Evolutionary conservation across 2,797 vertebrate genomes (phyloP).

Genomic region (Decapterus maruadsi): DNA sequence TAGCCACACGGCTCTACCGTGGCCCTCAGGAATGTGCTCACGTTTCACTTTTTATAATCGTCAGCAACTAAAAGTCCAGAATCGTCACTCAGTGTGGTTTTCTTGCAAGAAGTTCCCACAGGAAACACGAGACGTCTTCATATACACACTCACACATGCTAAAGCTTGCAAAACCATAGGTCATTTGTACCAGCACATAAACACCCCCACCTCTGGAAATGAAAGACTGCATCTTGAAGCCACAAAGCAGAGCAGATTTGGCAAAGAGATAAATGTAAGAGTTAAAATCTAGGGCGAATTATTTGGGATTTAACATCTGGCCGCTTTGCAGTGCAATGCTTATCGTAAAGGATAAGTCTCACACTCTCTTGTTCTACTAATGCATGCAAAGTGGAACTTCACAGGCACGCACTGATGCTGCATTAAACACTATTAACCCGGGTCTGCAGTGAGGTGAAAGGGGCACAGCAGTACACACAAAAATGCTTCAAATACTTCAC

Average conservation of each 20-base stretch:
- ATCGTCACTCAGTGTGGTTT: constrained; percentile 56
- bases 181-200: constrained; percentile 72
- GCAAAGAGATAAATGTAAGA: constrained; percentile 69
- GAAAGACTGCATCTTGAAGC: constrained; percentile 66
- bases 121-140: constrained; percentile 72
- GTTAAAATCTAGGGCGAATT: constrained; percentile 77
- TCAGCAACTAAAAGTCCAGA: constrained; percentile 72
- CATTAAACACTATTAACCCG: constrained; percentile 60
- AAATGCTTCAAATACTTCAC: background rate
- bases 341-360: constrained; percentile 59
- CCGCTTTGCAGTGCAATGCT: constrained; percentile 50
- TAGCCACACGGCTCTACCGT: constrained; percentile 59
- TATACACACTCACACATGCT: constrained; percentile 45
- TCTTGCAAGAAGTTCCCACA: constrained; percentile 72
- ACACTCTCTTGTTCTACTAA: constrained; percentile 60
- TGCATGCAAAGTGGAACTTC: constrained; percentile 64
- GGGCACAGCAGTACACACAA: constrained; percentile 12
- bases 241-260: constrained; percentile 75
- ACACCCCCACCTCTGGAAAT: constrained; percentile 67
- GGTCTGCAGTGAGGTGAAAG: constrained; percentile 20
- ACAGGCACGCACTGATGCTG: constrained; percentile 32
- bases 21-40: constrained; percentile 80
- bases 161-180: constrained; percentile 57
- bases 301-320: constrained; percentile 82
- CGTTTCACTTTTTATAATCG: constrained; percentile 83